A percentile compares a stretch with the other conserved stretches of the same genome.
Evolutionary conservation across 2,888 invertebrate genomes (phyloP).

Genomic region (Itoplectis maculator): DNA sequence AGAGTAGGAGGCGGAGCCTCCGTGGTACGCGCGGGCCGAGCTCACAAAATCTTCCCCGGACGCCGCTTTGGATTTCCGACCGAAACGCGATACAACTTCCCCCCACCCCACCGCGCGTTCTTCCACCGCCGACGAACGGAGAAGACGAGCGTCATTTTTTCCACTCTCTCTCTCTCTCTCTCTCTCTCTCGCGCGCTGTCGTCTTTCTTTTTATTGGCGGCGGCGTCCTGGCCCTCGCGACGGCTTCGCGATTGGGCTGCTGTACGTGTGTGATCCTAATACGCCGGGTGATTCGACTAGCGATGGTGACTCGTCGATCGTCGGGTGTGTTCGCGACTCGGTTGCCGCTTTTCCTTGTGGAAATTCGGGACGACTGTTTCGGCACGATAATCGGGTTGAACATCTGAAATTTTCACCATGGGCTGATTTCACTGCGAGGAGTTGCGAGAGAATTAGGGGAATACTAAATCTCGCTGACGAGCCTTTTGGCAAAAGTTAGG

Average conservation of each 20-base stretch:
- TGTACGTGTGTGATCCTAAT: background rate
- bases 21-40: constrained; percentile 58
- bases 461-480: too few relatives aligned
- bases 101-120: constrained; percentile 20
- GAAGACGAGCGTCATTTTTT: too few relatives aligned
- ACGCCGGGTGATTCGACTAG: background rate
- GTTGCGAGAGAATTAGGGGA: background rate
- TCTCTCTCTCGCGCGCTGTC: background rate
- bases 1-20: constrained; percentile 84
- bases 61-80: constrained; percentile 75
- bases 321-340: background rate
- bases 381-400: background rate
- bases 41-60: constrained; percentile 81
- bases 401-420: background rate
- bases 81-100: constrained; percentile 70
- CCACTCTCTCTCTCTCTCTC: too few relatives aligned
- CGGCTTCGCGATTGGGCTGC: background rate
- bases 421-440: background rate
- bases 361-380: background rate
- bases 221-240: background rate
- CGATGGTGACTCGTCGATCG: background rate
- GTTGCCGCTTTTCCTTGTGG: too few relatives aligned
- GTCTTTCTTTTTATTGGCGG: constrained; percentile 7
- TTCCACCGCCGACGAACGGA: background rate
- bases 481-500: too few relatives aligned